Percentiles rank a stretch among this genome's conserved stretches.
These are phyloP conservation scores for Passer montanus DNA, from an alignment of 2,113 vertebrate species.

Conservation along the genomic window DNA sequence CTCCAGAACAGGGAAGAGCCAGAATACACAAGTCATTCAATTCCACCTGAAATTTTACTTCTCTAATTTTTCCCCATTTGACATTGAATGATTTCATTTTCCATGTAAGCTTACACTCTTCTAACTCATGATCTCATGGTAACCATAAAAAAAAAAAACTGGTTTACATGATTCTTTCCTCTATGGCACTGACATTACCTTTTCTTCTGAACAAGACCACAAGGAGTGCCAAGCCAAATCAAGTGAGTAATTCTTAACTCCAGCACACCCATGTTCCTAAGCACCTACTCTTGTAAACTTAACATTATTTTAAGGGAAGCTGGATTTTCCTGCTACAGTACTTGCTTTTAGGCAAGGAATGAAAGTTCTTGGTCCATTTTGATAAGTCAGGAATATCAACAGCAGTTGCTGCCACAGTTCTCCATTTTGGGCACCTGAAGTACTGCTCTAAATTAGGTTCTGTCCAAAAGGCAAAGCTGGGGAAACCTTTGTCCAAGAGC, in stretches of 20 bases:
- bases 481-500: neutral
- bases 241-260: neutral
- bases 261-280: neutral
- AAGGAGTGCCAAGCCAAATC: neutral
- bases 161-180: neutral
- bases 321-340: neutral
- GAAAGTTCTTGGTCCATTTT: neutral
- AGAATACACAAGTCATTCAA: neutral
- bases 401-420: neutral
- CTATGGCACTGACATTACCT: neutral
- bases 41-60: neutral
- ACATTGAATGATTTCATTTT: neutral
- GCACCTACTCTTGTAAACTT: neutral
- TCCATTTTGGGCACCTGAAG: neutral
- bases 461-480: neutral
- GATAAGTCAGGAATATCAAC: accelerated
- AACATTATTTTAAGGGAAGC: neutral
- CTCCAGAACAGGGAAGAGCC: neutral
- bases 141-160: neutral
- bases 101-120: neutral
- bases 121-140: neutral
- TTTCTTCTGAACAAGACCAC: neutral
- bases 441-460: neutral
- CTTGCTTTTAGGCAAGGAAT: neutral
- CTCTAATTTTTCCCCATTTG: neutral